phyloP scores from a whole-genome alignment of 1,140 invertebrate genomes.

The Saccostrea glomerata region DNA sequence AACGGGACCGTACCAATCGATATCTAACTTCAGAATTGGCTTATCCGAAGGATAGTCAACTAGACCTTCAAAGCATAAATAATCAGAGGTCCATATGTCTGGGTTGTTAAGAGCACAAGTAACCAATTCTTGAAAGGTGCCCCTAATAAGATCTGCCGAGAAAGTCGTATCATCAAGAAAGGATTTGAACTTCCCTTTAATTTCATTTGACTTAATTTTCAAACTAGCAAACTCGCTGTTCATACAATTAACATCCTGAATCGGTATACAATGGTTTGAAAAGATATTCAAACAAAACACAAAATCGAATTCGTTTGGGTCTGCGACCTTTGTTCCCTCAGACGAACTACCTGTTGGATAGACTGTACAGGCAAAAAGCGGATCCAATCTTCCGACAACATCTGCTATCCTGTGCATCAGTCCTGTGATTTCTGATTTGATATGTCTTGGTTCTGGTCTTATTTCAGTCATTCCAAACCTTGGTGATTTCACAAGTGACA shows the following conservation, averaged over 20 bases:
- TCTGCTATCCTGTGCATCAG: constrained; percentile 1
- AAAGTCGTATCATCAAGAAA: background rate
- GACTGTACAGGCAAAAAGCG: constrained; percentile 6
- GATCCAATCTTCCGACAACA: background rate
- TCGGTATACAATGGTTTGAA: background rate
- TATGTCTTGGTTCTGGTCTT: background rate
- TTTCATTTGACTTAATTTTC: background rate
- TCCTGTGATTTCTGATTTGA: background rate
- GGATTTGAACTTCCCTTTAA: background rate
- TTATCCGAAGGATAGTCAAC: background rate
- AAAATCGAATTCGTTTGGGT: constrained; percentile 35
- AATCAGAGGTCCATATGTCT: background rate
- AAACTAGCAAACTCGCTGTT: background rate
- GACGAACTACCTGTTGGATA: constrained; percentile 4
- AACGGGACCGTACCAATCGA: background rate
- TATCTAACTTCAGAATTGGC: background rate
- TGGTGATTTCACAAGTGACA: background rate
- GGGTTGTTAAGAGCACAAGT: background rate
- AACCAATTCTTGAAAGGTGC: background rate
- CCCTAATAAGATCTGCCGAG: background rate
- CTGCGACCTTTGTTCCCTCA: constrained; percentile 28
- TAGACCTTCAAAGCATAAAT: constrained; percentile 5
- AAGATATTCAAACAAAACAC: constrained; percentile 20
- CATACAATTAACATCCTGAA: background rate
- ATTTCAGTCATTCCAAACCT: background rate